Evolutionary conservation across 2,113 vertebrate genomes (phyloP).

Genomic region (Engystomops pustulosus): DNA sequence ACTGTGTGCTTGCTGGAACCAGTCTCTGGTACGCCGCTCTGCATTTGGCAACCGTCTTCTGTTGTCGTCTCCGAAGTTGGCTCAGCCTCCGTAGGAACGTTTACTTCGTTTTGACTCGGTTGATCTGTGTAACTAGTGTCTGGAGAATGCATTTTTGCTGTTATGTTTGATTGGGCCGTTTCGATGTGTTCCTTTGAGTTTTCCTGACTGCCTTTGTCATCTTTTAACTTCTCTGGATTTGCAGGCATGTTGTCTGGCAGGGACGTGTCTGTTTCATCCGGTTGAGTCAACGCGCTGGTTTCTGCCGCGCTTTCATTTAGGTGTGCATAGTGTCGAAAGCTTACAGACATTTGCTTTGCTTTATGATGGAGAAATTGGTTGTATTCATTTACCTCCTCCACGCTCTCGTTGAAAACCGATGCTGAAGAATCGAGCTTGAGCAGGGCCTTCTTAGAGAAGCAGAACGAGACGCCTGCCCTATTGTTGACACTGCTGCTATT

Average conservation of each 20-base stretch:
- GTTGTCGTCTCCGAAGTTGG: conserved; percentile 62
- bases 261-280: conserved; percentile 61
- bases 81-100: conserved; percentile 53
- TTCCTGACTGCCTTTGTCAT: conserved; percentile 61
- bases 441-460: conserved; percentile 89
- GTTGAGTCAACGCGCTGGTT: conserved; percentile 54
- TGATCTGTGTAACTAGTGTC: conserved; percentile 64
- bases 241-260: conserved; percentile 56
- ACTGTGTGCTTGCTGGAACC: conserved; percentile 62
- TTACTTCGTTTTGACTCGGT: conserved; percentile 60
- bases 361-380: conserved; percentile 71
- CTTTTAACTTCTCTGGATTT: conserved; percentile 67
- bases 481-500: conserved; percentile 68
- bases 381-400: conserved; percentile 80
- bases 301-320: conserved; percentile 63
- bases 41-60: conserved; percentile 62
- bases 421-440: conserved; percentile 93
- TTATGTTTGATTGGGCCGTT: conserved; percentile 61
- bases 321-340: conserved; percentile 63
- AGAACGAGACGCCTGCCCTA: conserved; percentile 90
- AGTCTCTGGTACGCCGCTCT: conserved; percentile 55
- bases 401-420: conserved; percentile 91
- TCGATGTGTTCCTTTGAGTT: conserved; percentile 64
- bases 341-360: conserved; percentile 70
- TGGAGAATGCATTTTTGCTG: conserved; percentile 67